Evolutionary conservation across 2,113 vertebrate genomes (phyloP).

Genomic region (Sisor rabdophorus): DNA sequence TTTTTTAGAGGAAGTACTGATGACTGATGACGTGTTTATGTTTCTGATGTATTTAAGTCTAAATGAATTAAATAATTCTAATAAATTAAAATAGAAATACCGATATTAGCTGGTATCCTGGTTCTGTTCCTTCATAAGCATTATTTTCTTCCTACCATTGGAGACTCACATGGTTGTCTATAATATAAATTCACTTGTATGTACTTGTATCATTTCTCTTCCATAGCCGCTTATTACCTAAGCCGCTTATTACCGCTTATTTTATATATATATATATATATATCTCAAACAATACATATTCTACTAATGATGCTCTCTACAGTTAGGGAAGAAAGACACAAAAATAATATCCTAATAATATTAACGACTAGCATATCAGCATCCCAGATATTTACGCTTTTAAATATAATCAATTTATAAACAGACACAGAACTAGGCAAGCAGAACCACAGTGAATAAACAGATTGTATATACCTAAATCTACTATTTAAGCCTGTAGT

Average conservation of each 20-base stretch:
- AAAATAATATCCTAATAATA: not conserved
- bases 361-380: too few species aligned
- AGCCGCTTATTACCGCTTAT: too few species aligned
- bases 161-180: not conserved
- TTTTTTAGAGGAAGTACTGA: not conserved
- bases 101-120: not conserved
- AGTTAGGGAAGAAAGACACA: not conserved
- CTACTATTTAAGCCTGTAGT: conserved; percentile 42
- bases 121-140: not conserved
- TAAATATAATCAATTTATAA: not conserved
- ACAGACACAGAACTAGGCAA: not conserved
- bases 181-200: not conserved
- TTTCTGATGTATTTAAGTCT: not conserved
- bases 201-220: too few species aligned
- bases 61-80: too few species aligned
- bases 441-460: conserved; percentile 3
- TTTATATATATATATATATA: too few species aligned
- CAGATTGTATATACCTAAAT: conserved; percentile 36
- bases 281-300: not conserved
- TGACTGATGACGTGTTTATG: not conserved
- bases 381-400: not conserved
- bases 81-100: not conserved
- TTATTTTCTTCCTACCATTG: not conserved
- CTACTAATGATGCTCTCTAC: not conserved
- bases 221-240: too few species aligned